These are phyloP conservation scores for Dynastes grantii DNA, from an alignment of 2,888 invertebrate genomes.

Conservation along the genomic window DNA sequence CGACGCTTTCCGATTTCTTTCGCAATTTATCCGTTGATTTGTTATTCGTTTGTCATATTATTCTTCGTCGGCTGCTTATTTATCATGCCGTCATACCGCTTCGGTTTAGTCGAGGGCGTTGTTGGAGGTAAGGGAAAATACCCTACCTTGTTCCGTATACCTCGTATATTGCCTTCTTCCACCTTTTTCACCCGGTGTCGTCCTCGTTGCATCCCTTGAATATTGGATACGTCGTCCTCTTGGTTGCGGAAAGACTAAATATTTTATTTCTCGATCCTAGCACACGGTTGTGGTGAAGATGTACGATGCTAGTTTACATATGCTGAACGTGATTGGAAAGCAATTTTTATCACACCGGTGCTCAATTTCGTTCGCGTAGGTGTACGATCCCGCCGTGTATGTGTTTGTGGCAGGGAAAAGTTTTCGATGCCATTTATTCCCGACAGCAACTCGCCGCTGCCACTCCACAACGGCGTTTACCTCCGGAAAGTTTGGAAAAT, in stretches of 20 bases:
- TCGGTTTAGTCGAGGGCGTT: background rate
- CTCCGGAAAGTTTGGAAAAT: conserved; percentile 34
- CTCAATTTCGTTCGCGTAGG: conserved; percentile 27
- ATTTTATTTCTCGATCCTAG: conserved; percentile 65
- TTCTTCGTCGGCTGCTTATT: conserved; percentile 52
- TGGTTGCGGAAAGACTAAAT: conserved; percentile 64
- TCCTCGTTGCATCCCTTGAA: conserved; percentile 54
- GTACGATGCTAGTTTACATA: conserved; percentile 68
- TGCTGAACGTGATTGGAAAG: conserved; percentile 68
- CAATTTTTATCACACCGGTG: conserved; percentile 60
- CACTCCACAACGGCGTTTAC: conserved; percentile 26
- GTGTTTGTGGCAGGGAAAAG: conserved; percentile 28
- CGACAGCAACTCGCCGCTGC: conserved; percentile 8
- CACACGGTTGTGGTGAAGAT: conserved; percentile 56
- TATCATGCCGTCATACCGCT: conserved; percentile 54
- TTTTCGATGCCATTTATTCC: conserved; percentile 49
- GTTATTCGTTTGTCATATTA: conserved; percentile 48
- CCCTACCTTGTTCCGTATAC: conserved; percentile 10
- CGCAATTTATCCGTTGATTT: conserved; percentile 42
- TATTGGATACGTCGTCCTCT: conserved; percentile 63
- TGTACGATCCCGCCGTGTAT: conserved; percentile 38
- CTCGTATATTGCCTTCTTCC: conserved; percentile 47
- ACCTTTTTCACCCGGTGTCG: conserved; percentile 58
- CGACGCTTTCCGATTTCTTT: conserved; percentile 34
- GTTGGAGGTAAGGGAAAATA: conserved; percentile 12